Conservation (phyloP, 2,113 vertebrate species). For the Dipodomys ordii region DNA sequence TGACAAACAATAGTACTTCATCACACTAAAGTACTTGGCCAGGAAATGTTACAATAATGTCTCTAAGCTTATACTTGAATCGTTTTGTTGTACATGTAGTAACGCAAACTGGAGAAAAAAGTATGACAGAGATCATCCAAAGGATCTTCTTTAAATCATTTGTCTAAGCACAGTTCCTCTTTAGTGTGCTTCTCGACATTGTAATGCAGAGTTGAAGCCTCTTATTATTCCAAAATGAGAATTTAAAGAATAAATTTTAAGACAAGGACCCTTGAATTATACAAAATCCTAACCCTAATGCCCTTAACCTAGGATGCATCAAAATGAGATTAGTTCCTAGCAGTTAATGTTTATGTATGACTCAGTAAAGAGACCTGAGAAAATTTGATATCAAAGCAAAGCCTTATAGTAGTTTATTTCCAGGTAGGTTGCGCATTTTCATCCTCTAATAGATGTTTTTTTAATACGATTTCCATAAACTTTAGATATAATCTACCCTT, state of each 20-base stretch:
- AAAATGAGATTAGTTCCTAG: conserved; percentile 23
- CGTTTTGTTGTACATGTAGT: conserved; percentile 39
- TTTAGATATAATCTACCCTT: not conserved
- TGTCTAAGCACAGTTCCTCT: conserved; percentile 42
- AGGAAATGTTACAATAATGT: conserved; percentile 32
- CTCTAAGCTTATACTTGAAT: conserved; percentile 62
- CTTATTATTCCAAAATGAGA: conserved; percentile 27
- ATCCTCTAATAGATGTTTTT: not conserved
- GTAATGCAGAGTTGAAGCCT: conserved; percentile 1
- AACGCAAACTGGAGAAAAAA: conserved; percentile 28
- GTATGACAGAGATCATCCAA: not conserved
- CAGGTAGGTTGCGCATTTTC: not conserved
- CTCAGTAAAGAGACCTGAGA: not conserved
- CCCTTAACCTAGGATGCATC: conserved; percentile 19
- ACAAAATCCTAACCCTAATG: not conserved
- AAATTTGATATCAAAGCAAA: conserved; percentile 45
- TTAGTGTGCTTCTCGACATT: conserved; percentile 18
- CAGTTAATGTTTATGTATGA: conserved; percentile 1
- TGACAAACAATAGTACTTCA: conserved; percentile 58
- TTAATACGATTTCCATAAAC: not conserved
- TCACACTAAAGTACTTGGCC: not conserved
- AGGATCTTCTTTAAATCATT: conserved; percentile 48
- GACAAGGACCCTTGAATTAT: not conserved
- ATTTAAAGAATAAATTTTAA: conserved; percentile 32
- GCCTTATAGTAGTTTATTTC: not conserved